These are phyloP conservation scores for Epizoanthus stellaris DNA, from an alignment of 92 coral and sea anemone species.

Conservation along the genomic window DNA sequence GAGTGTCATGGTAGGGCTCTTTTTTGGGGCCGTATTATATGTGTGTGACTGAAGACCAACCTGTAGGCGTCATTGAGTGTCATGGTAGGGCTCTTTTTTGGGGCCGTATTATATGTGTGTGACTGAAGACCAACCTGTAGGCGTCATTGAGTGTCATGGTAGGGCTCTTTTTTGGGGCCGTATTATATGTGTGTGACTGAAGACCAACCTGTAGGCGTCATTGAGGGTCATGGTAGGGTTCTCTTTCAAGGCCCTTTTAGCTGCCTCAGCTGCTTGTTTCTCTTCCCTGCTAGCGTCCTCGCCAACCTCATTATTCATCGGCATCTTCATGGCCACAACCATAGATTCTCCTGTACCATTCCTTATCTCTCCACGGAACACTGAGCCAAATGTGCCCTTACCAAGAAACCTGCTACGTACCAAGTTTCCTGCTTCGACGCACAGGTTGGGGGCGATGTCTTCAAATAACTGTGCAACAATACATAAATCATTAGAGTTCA, in stretches of 20 bases:
- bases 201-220: slow-evolving; percentile 93
- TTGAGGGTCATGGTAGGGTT: slow-evolving; percentile 88
- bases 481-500: neutral
- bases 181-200: neutral
- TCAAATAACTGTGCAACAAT: slow-evolving; percentile 80
- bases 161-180: too few species aligned
- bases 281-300: slow-evolving; percentile 93
- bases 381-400: slow-evolving; percentile 97
- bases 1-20: too few species aligned
- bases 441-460: slow-evolving; percentile 93
- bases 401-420: slow-evolving; percentile 89
- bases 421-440: slow-evolving; percentile 75
- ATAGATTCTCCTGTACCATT: slow-evolving; percentile 69
- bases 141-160: neutral
- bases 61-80: too few species aligned
- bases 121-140: neutral
- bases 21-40: too few species aligned
- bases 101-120: slow-evolving; percentile 43
- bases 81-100: slow-evolving; percentile 51
- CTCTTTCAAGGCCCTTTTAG: slow-evolving; percentile 79
- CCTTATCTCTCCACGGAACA: slow-evolving; percentile 92
- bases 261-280: slow-evolving; percentile 90
- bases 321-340: slow-evolving; percentile 97
- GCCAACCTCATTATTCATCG: slow-evolving; percentile 92
- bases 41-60: too few species aligned